A percentile compares a stretch with the other conserved stretches of the same genome.
These are phyloP conservation scores for Epinotia brunnichana DNA, from an alignment of 2,888 invertebrate genomes.

Conservation along the genomic window DNA sequence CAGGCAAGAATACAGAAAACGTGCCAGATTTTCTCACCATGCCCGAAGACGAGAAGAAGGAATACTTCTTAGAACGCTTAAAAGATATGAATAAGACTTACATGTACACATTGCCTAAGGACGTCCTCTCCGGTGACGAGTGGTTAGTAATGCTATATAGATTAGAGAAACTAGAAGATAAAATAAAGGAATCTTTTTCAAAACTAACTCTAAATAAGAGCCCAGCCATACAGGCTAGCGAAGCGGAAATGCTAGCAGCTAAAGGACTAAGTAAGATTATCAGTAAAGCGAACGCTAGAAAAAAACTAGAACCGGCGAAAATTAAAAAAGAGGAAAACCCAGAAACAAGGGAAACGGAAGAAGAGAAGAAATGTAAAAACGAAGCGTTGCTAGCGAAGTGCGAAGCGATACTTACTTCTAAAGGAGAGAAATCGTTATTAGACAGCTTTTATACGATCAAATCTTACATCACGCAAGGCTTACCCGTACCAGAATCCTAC, in stretches of 20 bases:
- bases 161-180: conserved; percentile 68
- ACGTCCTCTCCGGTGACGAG: conserved; percentile 68
- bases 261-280: conserved; percentile 78
- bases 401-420: conserved; percentile 70
- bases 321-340: conserved; percentile 54
- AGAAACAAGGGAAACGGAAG: conserved; percentile 48
- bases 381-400: conserved; percentile 71
- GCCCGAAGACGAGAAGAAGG: conserved; percentile 62
- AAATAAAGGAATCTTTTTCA: conserved; percentile 64
- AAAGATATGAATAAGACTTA: conserved; percentile 69
- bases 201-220: conserved; percentile 58
- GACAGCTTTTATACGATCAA: conserved; percentile 77
- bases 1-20: conserved; percentile 58
- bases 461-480: conserved; percentile 71
- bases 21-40: conserved; percentile 61
- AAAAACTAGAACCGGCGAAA: conserved; percentile 53
- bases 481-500: conserved; percentile 73
- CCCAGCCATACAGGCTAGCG: conserved; percentile 60
- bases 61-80: conserved; percentile 68
- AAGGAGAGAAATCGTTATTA: conserved; percentile 70
- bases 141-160: conserved; percentile 75
- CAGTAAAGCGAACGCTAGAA: conserved; percentile 64
- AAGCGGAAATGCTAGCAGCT: conserved; percentile 77
- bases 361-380: conserved; percentile 60
- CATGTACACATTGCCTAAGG: conserved; percentile 72